Conservation (phyloP, 2,113 vertebrate species). For the Chloropsis hardwickii region DNA sequence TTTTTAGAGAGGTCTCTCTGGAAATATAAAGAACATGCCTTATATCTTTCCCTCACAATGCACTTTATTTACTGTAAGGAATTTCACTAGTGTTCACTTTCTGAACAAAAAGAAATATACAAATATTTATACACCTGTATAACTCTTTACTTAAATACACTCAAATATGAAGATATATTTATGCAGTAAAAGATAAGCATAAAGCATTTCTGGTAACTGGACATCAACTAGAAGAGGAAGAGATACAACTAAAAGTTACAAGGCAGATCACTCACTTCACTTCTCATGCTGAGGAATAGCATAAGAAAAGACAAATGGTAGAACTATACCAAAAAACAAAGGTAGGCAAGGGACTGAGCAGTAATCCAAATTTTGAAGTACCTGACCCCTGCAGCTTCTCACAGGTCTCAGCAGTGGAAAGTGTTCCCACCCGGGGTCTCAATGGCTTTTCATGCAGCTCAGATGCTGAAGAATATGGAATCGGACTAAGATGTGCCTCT, state of each 20-base stretch:
- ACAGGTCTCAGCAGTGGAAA: not conserved
- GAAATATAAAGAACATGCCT: constrained; percentile 1
- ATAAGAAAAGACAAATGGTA: not conserved
- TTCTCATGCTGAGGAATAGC: not conserved
- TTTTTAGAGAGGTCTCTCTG: not conserved
- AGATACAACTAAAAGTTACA: not conserved
- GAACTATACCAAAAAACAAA: not conserved
- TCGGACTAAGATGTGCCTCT: not conserved
- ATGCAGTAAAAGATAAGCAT: not conserved
- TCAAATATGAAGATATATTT: not conserved
- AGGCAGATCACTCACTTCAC: not conserved
- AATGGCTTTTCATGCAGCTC: not conserved
- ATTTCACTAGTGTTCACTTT: not conserved
- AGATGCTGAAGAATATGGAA: not conserved
- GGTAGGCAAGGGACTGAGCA: not conserved
- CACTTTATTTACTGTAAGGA: not conserved
- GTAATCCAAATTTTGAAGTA: not conserved
- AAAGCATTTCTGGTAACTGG: not conserved
- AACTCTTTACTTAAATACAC: not conserved
- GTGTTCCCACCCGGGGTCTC: not conserved
- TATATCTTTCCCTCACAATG: not conserved
- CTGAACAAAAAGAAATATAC: not conserved
- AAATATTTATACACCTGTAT: not conserved
- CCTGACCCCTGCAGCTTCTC: not conserved
- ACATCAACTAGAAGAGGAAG: not conserved